Conservation (phyloP, 2,113 vertebrate genomes). For the Halichoerus grypus region DNA sequence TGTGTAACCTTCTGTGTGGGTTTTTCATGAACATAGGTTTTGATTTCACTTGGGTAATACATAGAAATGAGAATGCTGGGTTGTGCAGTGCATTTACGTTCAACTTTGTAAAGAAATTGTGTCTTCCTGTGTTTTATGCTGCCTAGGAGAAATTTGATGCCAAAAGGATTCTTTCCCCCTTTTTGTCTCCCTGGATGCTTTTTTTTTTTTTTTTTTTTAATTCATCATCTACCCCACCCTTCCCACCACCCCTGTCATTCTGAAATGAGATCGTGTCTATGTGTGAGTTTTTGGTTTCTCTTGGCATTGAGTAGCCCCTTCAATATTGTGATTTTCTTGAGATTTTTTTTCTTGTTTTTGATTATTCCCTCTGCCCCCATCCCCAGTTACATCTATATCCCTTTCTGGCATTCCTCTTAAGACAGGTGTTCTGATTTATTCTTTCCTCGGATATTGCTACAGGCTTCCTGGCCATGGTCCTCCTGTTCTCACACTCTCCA, state of each 20-base stretch:
- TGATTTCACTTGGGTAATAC: background rate
- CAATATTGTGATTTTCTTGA: background rate
- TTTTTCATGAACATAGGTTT: background rate
- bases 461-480: background rate
- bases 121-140: background rate
- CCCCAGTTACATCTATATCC: background rate
- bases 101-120: conserved; percentile 1
- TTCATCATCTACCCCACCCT: too few relatives aligned
- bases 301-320: background rate
- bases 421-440: background rate
- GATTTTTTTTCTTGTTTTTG: background rate
- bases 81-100: background rate
- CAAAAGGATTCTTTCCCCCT: background rate
- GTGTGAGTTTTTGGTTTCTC: background rate
- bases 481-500: background rate
- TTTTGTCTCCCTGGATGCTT: background rate
- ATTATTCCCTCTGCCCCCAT: background rate
- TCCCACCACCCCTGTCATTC: background rate
- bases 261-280: background rate
- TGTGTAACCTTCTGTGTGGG: background rate
- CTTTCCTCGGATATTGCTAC: background rate
- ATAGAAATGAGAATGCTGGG: background rate
- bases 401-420: background rate
- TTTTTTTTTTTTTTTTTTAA: background rate
- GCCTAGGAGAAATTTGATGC: background rate